Percentiles rank a stretch among this genome's conserved stretches.
phyloP scores from a whole-genome alignment of 2,113 vertebrate species.

The Gavia stellata region DNA sequence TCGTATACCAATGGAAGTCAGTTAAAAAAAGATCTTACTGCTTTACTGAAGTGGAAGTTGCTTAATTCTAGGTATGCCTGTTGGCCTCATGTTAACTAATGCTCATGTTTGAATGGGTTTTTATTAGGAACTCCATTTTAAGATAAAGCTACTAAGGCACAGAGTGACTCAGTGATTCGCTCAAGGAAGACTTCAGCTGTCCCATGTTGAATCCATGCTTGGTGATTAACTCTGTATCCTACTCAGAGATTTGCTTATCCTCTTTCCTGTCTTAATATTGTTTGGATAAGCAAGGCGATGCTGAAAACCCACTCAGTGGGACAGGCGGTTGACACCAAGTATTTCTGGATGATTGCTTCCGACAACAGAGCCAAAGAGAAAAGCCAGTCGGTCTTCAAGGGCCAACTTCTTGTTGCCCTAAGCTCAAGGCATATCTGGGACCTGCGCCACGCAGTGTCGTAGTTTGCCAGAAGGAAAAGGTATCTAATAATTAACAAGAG shows the following conservation, averaged over 20 bases:
- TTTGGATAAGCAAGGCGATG: background rate
- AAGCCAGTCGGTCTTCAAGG: background rate
- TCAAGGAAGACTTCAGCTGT: background rate
- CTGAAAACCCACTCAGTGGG: background rate
- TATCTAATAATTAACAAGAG: background rate
- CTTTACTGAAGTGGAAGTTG: background rate
- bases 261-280: background rate
- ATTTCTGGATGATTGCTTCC: background rate
- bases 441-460: fast-evolving
- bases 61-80: background rate
- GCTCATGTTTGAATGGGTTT: fast-evolving
- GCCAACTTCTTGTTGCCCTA: background rate
- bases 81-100: background rate
- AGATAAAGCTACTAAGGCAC: background rate
- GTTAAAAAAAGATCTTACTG: background rate
- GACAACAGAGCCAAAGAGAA: background rate
- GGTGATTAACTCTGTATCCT: background rate
- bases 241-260: background rate
- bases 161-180: background rate
- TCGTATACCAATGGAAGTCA: fast-evolving
- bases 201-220: background rate
- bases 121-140: background rate
- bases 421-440: background rate
- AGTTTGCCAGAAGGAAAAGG: background rate
- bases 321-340: background rate